A percentile compares a stretch with the other conserved stretches of the same genome.
Evolutionary conservation across 2,113 vertebrate genomes (phyloP).

Genomic region (Hipposideros armiger): DNA sequence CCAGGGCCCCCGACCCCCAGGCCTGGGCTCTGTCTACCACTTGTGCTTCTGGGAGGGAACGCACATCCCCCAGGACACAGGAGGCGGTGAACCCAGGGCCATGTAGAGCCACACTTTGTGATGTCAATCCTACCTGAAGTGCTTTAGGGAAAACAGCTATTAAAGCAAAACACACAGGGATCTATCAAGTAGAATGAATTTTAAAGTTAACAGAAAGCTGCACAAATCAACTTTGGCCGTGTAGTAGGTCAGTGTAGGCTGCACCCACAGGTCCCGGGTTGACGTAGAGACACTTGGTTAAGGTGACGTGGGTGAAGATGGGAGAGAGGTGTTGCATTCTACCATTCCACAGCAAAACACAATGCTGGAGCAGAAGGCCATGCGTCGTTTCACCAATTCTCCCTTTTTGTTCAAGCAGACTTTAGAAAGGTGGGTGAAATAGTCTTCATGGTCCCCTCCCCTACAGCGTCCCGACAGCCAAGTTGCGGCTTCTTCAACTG

Average conservation of each 20-base stretch:
- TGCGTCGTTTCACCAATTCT: background rate
- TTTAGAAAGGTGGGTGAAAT: background rate
- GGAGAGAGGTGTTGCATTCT: background rate
- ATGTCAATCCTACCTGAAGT: rapidly evolving
- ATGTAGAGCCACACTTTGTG: background rate
- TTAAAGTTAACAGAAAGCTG: background rate
- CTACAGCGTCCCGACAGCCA: too few relatives aligned
- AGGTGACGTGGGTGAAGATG: too few relatives aligned
- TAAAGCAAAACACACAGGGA: background rate
- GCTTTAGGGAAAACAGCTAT: background rate
- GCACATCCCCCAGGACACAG: rapidly evolving
- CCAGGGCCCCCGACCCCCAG: background rate
- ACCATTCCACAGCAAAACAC: background rate
- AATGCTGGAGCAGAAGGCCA: rapidly evolving
- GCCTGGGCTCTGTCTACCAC: background rate
- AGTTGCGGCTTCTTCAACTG: background rate
- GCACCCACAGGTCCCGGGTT: rapidly evolving
- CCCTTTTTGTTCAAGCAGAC: background rate
- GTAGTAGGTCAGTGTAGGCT: background rate
- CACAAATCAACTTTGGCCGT: too few relatives aligned
- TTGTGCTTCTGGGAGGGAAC: background rate
- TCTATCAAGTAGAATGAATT: background rate
- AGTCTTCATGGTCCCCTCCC: background rate
- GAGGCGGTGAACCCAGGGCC: background rate
- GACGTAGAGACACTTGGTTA: background rate